phyloP scores from a whole-genome alignment of 2,888 invertebrate species.

The Marronus borbonicus region DNA sequence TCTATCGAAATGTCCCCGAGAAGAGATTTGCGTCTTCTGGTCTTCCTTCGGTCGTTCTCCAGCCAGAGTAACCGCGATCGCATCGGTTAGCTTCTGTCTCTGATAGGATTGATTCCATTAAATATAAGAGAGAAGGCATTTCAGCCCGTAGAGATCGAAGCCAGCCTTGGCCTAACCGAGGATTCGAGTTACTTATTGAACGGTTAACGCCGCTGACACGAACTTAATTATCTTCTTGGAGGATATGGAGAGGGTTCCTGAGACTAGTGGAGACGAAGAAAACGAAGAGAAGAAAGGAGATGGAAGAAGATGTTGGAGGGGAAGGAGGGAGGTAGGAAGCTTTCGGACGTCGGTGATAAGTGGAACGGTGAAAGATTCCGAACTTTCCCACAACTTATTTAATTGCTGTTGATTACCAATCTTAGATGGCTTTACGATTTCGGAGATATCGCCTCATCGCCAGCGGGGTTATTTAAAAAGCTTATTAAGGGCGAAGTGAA shows the following conservation, averaged over 20 bases:
- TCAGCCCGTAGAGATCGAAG: not conserved
- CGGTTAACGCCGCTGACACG: slow-evolving; percentile 61
- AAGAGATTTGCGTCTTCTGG: not conserved
- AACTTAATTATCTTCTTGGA: slow-evolving; percentile 60
- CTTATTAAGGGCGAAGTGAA: slow-evolving; percentile 23
- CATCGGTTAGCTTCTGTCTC: slow-evolving; percentile 19
- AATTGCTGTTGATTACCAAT: slow-evolving; percentile 58
- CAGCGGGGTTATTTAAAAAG: slow-evolving; percentile 40
- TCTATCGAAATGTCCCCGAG: slow-evolving; percentile 2
- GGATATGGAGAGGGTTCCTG: slow-evolving; percentile 3
- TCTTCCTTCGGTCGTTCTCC: not conserved
- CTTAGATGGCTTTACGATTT: slow-evolving; percentile 52
- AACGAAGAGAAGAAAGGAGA: slow-evolving; percentile 21
- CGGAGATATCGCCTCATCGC: slow-evolving; percentile 25
- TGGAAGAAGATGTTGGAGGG: slow-evolving; percentile 38
- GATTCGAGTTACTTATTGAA: slow-evolving; percentile 58
- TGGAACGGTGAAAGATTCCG: slow-evolving; percentile 1
- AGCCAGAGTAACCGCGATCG: not conserved
- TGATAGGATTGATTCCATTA: slow-evolving; percentile 32
- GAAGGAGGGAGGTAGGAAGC: not conserved
- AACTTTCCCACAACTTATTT: slow-evolving; percentile 58
- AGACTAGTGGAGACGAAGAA: too few relatives aligned
- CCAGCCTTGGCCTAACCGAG: not conserved
- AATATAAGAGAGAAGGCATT: not conserved
- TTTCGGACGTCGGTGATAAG: not conserved